Base-by-base conservation (phyloP, 1,140 invertebrate genomes). In the Trachelipus rathkii region DNA sequence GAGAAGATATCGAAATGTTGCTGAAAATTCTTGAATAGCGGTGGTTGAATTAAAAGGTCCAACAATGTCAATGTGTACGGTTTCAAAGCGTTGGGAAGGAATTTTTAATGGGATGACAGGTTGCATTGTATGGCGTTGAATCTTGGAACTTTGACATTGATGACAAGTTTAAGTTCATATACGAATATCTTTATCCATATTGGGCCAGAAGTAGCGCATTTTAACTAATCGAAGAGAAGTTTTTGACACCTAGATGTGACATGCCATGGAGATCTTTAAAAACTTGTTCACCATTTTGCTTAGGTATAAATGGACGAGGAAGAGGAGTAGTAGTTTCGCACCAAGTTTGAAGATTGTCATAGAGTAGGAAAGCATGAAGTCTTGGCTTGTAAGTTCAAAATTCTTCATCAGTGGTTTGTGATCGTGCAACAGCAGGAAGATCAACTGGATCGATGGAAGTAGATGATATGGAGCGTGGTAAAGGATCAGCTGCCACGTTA, bases 121-220 rank as follows among this genome's bases (percentile, higher is more conserved):
- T n/a, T n/a, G 21, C 33, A 1, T 33, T 23, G 1, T 66, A 23
- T 66, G 60, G 1, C 7, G 60, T 2, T n/a, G 15, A 23, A 71
- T 43, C 43, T 71, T 71, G 21, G 11, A 15, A 5, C 43, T 11
- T 71, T 71, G 69, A 43, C 69, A 71, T 15, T 4, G 13, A 15
- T 0, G 13, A 43, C 69, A 71, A 23, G 23, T 0, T 4, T 21
- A 10, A 10, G 0, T 13, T 4, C 13, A 71, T 15, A 4, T 23
- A 24, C 69, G 23, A n/a, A n/a, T 15, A 71, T 71, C 21, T 8
- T 71, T 71, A 23, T 71, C 69, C 69, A 71, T 71, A n/a, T 71
- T 43, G 13, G 69, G 69, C 69, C 69, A 71, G 8, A 71, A 71
- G 10, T 71, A 71, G 23, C 69, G 8, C 3, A 8, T 71, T 10